Percentiles rank a stretch among this genome's conserved stretches.
Evolutionary conservation across 2,888 invertebrate species (phyloP).

Genomic region (Drosophila mayaguana): DNA sequence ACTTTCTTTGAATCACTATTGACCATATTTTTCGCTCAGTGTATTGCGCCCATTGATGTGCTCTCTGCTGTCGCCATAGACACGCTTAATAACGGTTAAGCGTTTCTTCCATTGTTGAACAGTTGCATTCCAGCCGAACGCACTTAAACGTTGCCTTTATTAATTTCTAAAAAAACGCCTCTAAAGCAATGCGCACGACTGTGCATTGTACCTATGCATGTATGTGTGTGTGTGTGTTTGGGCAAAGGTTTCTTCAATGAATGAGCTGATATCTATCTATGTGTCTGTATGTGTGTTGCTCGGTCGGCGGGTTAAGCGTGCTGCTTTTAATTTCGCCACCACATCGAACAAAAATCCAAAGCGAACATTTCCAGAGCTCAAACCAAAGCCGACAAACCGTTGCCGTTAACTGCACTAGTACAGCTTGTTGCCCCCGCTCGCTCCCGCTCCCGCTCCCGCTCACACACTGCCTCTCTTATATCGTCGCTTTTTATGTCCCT

Average conservation of each 20-base stretch:
- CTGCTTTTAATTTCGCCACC: slow-evolving; percentile 79
- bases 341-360: slow-evolving; percentile 71
- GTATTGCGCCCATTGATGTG: neutral
- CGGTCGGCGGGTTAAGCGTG: slow-evolving; percentile 61
- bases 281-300: slow-evolving; percentile 16
- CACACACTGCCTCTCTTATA: neutral
- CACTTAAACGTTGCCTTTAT: slow-evolving; percentile 28
- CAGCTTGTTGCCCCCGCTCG: slow-evolving; percentile 16
- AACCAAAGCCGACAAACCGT: slow-evolving; percentile 41
- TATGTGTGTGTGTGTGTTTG: slow-evolving; percentile 12
- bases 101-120: slow-evolving; percentile 25
- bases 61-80: neutral
- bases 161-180: slow-evolving; percentile 22
- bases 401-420: slow-evolving; percentile 69
- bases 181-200: slow-evolving; percentile 55
- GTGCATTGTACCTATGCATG: slow-evolving; percentile 29
- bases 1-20: neutral
- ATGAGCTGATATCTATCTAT: slow-evolving; percentile 50
- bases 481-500: neutral
- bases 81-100: slow-evolving; percentile 8
- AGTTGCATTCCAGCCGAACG: slow-evolving; percentile 22
- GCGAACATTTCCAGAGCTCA: slow-evolving; percentile 63
- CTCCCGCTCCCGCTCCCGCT: neutral
- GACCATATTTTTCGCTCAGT: neutral
- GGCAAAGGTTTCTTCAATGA: slow-evolving; percentile 70